Conservation (phyloP, 2,888 invertebrate species). For the Cenopis cana region DNA sequence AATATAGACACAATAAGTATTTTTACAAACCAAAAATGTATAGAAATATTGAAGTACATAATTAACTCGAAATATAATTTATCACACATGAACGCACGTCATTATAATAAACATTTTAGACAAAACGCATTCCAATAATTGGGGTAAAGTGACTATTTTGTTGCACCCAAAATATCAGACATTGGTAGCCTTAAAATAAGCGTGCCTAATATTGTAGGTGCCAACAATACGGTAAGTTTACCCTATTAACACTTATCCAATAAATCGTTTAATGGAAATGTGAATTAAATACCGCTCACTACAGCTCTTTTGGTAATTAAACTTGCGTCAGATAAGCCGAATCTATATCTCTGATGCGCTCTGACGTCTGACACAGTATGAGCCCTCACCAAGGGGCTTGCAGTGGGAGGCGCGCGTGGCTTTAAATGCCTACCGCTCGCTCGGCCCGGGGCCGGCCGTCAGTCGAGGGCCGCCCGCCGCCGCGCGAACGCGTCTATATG, state of each 20-base stretch:
- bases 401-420: no score
- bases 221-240: background rate
- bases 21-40: constrained; percentile 18
- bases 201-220: background rate
- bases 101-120: background rate
- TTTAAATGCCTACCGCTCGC: no score
- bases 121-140: background rate
- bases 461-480: no score
- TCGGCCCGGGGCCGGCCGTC: no score
- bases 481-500: no score
- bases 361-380: no score
- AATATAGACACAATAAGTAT: constrained; percentile 10
- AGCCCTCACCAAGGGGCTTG: no score
- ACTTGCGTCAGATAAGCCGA: background rate
- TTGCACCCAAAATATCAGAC: background rate
- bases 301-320: background rate
- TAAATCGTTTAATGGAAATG: background rate
- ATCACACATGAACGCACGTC: background rate
- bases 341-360: no score
- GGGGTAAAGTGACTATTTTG: background rate
- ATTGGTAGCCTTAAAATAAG: background rate
- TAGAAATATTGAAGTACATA: constrained; percentile 12
- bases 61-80: constrained; percentile 22
- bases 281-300: background rate
- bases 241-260: background rate